These are phyloP conservation scores for Labeo calbasu DNA, from an alignment of 2,797 vertebrate genomes.

Conservation along the genomic window DNA sequence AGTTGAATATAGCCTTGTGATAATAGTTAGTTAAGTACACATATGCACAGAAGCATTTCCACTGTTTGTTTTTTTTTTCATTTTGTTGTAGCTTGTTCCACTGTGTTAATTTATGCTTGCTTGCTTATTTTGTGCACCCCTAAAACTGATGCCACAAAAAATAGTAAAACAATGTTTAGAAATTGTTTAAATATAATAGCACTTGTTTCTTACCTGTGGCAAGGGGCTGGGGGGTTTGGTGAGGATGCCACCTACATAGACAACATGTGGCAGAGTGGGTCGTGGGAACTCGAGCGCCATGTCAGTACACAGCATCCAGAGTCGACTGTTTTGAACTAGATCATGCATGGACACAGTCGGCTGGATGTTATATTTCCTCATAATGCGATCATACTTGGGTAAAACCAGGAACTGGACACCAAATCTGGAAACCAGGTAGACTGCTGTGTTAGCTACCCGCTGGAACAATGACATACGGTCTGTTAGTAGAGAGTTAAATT, in stretches of 20 bases:
- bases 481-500: constrained; percentile 97
- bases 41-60: background rate
- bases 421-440: constrained; percentile 93
- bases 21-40: background rate
- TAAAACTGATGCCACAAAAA: background rate
- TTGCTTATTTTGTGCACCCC: background rate
- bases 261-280: constrained; percentile 95
- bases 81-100: background rate
- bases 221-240: constrained; percentile 90
- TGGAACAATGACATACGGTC: constrained; percentile 92
- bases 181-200: background rate
- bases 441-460: constrained; percentile 88
- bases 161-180: background rate
- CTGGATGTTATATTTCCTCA: constrained; percentile 88
- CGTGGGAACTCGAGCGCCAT: constrained; percentile 96
- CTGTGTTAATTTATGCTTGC: background rate
- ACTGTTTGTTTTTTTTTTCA: background rate
- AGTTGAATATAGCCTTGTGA: background rate
- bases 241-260: constrained; percentile 97
- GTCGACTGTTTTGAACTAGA: constrained; percentile 90
- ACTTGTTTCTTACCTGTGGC: constrained; percentile 86
- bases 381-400: constrained; percentile 95
- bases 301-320: constrained; percentile 99
- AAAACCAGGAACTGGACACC: constrained; percentile 93
- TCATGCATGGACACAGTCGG: constrained; percentile 90